These are phyloP conservation scores for Pollenia labialis DNA, from an alignment of 2,888 invertebrate genomes.

Conservation along the genomic window DNA sequence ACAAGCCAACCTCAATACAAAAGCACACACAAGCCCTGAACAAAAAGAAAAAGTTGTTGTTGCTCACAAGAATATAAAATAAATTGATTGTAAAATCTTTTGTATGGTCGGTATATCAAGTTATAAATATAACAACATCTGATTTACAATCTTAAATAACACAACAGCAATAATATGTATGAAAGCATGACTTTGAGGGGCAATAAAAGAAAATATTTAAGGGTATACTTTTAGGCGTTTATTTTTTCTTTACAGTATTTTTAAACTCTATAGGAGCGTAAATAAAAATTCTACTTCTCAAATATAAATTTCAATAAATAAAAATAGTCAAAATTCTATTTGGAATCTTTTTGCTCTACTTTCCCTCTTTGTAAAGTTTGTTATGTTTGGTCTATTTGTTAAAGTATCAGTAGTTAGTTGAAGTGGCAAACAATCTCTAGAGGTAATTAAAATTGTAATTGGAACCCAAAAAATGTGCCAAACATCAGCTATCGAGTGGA, in stretches of 20 bases:
- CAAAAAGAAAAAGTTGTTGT: neutral
- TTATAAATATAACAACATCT: conserved; percentile 58
- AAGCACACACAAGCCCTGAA: neutral
- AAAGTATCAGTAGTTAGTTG: conserved; percentile 6
- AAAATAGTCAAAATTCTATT: neutral
- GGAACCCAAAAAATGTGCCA: conserved; percentile 25
- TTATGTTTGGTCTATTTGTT: conserved; percentile 13
- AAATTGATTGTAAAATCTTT: conserved; percentile 81
- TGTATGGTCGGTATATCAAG: conserved; percentile 44
- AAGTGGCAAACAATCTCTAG: conserved; percentile 36
- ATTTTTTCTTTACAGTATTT: neutral
- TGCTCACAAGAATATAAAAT: conserved; percentile 76
- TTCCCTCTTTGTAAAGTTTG: neutral
- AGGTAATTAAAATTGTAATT: conserved; percentile 68
- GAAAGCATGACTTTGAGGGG: neutral
- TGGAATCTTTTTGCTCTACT: neutral
- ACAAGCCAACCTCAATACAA: neutral
- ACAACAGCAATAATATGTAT: neutral
- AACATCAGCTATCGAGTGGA: conserved; percentile 43
- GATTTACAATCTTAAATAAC: conserved; percentile 42
- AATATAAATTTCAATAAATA: conserved; percentile 39
- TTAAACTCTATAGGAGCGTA: neutral
- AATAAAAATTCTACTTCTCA: conserved; percentile 4
- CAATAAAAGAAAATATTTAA: conserved; percentile 1
- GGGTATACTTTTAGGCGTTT: conserved; percentile 12